Conservation (phyloP, 2,888 invertebrate species). For the Scaptomyza cyrtandrae region DNA sequence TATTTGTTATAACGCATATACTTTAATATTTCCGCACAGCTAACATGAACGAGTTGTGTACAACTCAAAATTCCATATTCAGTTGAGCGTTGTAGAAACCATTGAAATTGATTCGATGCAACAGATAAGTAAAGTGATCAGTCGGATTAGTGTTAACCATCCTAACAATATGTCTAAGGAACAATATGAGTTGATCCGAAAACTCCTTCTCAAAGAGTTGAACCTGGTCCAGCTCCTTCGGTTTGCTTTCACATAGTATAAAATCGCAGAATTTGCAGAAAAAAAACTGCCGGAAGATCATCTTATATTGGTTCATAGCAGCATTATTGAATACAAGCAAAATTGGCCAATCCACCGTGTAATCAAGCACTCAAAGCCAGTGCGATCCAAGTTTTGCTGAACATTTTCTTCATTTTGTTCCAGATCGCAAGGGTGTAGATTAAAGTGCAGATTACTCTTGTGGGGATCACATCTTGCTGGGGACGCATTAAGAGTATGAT, state of each 20-base stretch:
- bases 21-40: slow-evolving; percentile 53
- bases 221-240: slow-evolving; percentile 81
- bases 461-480: slow-evolving; percentile 96
- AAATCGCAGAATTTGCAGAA: slow-evolving; percentile 97
- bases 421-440: slow-evolving; percentile 94
- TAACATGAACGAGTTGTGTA: slow-evolving; percentile 21
- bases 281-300: slow-evolving; percentile 97
- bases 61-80: slow-evolving; percentile 84
- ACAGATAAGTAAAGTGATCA: slow-evolving; percentile 84
- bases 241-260: slow-evolving; percentile 87
- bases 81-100: slow-evolving; percentile 91
- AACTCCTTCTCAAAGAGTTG: slow-evolving; percentile 83
- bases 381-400: slow-evolving; percentile 85
- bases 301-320: slow-evolving; percentile 96
- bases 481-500: slow-evolving; percentile 90
- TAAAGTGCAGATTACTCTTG: slow-evolving; percentile 96
- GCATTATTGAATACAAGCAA: slow-evolving; percentile 96
- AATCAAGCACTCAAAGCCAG: slow-evolving; percentile 96
- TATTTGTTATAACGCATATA: slow-evolving; percentile 8
- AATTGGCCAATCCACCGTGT: slow-evolving; percentile 98
- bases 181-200: slow-evolving; percentile 81
- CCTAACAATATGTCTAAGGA: slow-evolving; percentile 83
- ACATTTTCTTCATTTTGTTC: slow-evolving; percentile 91
- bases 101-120: slow-evolving; percentile 91
- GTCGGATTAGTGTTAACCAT: slow-evolving; percentile 82